Evolutionary conservation across 2,113 vertebrate species (phyloP), one percentile per base, ranked within the genome.

Genomic region (Elgaria multicarinata): DNA sequence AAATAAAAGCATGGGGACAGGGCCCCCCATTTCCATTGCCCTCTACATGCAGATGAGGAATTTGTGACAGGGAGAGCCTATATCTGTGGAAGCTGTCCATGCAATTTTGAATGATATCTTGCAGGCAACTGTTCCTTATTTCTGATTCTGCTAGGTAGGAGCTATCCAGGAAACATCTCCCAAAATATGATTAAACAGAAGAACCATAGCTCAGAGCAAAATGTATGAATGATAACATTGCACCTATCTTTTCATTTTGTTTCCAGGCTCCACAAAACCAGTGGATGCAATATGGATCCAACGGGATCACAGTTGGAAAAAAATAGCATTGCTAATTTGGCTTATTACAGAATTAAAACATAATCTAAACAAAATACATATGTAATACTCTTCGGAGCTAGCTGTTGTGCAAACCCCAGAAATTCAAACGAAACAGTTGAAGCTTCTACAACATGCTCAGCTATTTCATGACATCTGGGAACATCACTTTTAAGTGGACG

Each of bases 261-360:
- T 53, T 50, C 9, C n/a, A n/a, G 12, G 46, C 64, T 58, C 44
- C 31, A n/a, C 6, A 66, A 39, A 58, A 69, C 72, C 33, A 24
- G n/a, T 42, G 82, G 36, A 85, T 71, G 36, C 28, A 80, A 88
- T 58, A 81, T 31, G 14, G 46, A 58, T 71, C 28, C 50, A n/a
- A 46, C 33, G 71, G 20, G n/a, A 80, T 80, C 66, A 81, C 77
- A 72, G 87, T 81, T 88, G 67, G 67, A 33, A 71, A 74, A 90
- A 79, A 28, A 58, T 55, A 85, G 36, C 10, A 86, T 31, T 55
- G 39, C 83, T 85, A 42, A 79, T 85, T 83, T 67, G 28, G 36
- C 33, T 77, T 85, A 85, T 79, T 71, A 36, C 4, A 26, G 16
- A 85, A 79, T 58, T 72, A 58, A 86, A 36, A 71, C 7, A n/a